Percentiles rank a stretch among this genome's conserved stretches.
Evolutionary conservation across 2,113 vertebrate genomes (phyloP).

Genomic region (Mustela lutreola): DNA sequence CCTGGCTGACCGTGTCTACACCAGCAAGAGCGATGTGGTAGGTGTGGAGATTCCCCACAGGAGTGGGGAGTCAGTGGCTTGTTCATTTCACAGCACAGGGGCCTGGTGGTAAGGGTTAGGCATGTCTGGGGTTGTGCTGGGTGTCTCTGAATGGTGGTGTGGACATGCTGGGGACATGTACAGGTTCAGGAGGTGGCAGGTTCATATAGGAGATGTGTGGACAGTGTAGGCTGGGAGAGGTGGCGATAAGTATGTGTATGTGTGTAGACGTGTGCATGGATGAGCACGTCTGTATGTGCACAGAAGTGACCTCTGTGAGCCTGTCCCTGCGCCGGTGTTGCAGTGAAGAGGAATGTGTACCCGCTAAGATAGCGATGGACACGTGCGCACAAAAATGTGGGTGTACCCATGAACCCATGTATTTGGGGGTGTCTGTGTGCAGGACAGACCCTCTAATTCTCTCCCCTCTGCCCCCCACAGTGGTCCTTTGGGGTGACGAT

Average conservation of each 20-base stretch:
- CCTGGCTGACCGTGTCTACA: constrained; percentile 95
- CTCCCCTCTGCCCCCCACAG: constrained; percentile 79
- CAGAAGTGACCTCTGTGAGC: not conserved
- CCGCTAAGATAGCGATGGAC: too few relatives aligned
- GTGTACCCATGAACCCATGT: not conserved
- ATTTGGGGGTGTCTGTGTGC: not conserved
- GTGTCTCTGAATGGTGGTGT: not conserved
- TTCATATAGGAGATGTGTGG: not conserved
- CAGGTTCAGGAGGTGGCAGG: not conserved
- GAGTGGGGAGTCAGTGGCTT: not conserved
- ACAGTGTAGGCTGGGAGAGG: not conserved
- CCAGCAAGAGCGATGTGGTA: constrained; percentile 96
- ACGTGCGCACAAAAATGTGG: not conserved
- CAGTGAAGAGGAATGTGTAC: not conserved
- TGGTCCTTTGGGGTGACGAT: constrained; percentile 97
- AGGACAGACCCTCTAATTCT: not conserved
- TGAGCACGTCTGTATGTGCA: not conserved
- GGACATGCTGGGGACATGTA: too few relatives aligned
- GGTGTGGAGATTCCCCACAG: not conserved
- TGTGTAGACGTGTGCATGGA: not conserved
- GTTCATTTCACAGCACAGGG: not conserved
- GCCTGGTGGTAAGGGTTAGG: fast-evolving
- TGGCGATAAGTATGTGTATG: not conserved
- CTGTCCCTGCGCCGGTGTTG: not conserved
- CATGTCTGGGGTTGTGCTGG: not conserved